These are phyloP conservation scores for Leptura quadrifasciata DNA, from an alignment of 2,888 invertebrate genomes.

Conservation along the genomic window DNA sequence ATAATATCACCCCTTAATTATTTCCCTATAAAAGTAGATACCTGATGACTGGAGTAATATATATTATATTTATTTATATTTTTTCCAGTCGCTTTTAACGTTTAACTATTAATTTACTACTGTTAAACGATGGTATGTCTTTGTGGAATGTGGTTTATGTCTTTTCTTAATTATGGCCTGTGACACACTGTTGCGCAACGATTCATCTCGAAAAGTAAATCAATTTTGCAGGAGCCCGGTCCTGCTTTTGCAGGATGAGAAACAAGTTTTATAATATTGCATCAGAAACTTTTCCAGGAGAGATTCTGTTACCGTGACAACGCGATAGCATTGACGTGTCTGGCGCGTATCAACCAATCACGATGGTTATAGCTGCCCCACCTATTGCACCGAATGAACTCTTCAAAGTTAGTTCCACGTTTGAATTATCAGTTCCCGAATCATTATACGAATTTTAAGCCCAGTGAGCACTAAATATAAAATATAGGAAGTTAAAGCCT, in stretches of 20 bases:
- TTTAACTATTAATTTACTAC: too few relatives aligned
- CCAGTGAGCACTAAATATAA: not conserved
- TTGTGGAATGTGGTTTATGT: not conserved
- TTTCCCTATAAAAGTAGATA: too few relatives aligned
- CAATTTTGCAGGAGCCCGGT: constrained; percentile 1
- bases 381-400: not conserved
- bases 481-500: not conserved
- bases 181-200: not conserved
- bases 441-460: not conserved
- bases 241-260: constrained; percentile 17
- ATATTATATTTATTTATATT: not conserved
- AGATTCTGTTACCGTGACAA: constrained; percentile 28
- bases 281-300: constrained; percentile 2
- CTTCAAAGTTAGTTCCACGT: not conserved
- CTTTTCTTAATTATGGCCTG: not conserved
- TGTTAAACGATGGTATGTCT: too few relatives aligned
- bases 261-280: constrained; percentile 23
- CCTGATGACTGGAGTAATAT: too few relatives aligned
- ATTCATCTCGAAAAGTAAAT: not conserved
- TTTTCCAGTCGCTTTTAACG: too few relatives aligned
- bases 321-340: constrained; percentile 25
- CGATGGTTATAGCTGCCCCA: not conserved
- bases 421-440: constrained; percentile 1
- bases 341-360: constrained; percentile 8
- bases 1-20: too few relatives aligned